Conservation (phyloP, 2,113 vertebrate genomes). For the Poeciliopsis turrubarensis region DNA sequence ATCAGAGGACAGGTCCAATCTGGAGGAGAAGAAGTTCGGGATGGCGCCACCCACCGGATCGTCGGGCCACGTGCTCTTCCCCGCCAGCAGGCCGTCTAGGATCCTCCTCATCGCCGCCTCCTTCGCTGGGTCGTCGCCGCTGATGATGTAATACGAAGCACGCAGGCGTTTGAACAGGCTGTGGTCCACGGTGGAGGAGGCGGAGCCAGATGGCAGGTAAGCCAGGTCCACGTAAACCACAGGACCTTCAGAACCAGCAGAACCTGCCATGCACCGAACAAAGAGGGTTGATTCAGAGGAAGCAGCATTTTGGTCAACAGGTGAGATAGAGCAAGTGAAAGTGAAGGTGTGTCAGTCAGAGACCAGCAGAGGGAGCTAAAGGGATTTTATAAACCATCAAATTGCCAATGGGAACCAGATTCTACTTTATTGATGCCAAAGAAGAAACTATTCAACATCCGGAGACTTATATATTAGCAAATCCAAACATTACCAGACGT, state of each 20-base stretch:
- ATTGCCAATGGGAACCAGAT: too few species aligned
- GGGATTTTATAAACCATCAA: too few species aligned
- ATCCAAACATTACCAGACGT: too few species aligned
- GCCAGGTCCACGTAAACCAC: constrained; percentile 89
- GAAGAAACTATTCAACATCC: too few species aligned
- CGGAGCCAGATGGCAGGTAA: constrained; percentile 86
- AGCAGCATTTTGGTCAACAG: not conserved
- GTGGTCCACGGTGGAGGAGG: constrained; percentile 79
- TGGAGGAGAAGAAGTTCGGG: too few species aligned
- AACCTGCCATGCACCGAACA: constrained; percentile 7
- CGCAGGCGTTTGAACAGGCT: constrained; percentile 87
- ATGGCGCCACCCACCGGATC: constrained; percentile 79
- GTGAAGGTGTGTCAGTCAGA: too few species aligned
- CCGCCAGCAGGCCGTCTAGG: constrained; percentile 86
- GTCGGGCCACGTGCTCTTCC: constrained; percentile 85
- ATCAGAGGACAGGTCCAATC: constrained; percentile 13
- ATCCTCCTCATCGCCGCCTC: constrained; percentile 82
- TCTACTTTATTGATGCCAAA: too few species aligned
- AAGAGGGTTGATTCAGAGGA: not conserved
- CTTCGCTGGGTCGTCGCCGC: constrained; percentile 86
- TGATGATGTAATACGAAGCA: constrained; percentile 89
- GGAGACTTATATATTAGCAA: too few species aligned
- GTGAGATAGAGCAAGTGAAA: too few species aligned
- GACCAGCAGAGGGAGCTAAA: too few species aligned
- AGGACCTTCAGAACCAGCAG: constrained; percentile 37